A percentile compares a stretch with the other conserved stretches of the same genome.
These are phyloP conservation scores for Casuarius casuarius DNA, from an alignment of 2,113 vertebrate species.

Conservation along the genomic window DNA sequence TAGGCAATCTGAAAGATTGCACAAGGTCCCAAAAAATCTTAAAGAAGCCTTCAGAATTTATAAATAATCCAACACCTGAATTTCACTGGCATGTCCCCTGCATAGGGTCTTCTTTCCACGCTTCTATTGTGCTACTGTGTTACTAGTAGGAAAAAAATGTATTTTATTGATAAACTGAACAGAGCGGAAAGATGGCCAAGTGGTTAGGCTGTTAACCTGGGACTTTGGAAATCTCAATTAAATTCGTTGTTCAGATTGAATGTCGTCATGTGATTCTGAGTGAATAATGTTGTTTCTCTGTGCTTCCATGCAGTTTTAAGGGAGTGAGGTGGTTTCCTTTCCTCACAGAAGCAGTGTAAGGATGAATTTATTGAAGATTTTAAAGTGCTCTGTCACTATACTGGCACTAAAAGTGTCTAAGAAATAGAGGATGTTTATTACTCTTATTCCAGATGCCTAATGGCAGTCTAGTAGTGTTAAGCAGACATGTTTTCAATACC, in stretches of 20 bases:
- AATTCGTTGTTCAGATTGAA: neutral
- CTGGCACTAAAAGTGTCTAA: neutral
- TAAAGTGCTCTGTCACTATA: neutral
- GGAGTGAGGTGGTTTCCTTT: neutral
- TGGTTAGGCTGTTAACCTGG: neutral
- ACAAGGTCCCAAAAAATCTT: neutral
- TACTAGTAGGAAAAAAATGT: neutral
- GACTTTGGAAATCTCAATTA: neutral
- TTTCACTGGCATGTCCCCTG: neutral
- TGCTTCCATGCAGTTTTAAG: neutral
- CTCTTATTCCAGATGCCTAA: neutral
- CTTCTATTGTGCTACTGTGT: neutral
- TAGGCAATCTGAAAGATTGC: neutral
- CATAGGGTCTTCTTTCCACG: neutral
- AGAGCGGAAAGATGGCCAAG: neutral
- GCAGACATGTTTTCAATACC: neutral
- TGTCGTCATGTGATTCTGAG: neutral
- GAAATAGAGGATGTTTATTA: neutral
- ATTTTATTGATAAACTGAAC: neutral
- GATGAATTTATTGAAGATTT: neutral
- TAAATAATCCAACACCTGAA: neutral
- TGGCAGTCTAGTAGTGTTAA: neutral
- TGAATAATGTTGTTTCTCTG: neutral
- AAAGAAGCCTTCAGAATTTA: neutral
- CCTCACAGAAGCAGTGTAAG: fast-evolving